Evolutionary conservation across 2,113 vertebrate genomes (phyloP), one percentile per base, ranked within the genome.

Genomic region (Cavia aperea): DNA sequence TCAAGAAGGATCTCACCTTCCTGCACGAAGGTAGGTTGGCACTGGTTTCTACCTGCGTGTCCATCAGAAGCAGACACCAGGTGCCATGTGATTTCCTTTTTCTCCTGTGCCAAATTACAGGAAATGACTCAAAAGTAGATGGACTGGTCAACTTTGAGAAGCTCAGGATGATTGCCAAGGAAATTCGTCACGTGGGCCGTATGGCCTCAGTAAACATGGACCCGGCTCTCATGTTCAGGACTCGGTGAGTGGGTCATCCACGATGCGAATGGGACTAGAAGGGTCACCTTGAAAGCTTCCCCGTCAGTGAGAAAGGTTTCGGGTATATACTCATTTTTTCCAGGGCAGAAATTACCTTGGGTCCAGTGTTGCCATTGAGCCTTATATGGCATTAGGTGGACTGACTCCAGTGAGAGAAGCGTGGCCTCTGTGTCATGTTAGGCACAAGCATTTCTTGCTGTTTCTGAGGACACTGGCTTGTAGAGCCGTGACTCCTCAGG

Each of bases 171-270:
- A 99, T 99, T 60, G 99, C 99, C 23, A 99, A 99, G 97, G 99
- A 99, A 97, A 99, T 99, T 33, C 98, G 99, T 66, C 99, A 99
- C 0, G 99, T 99, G 0, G 99, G 99, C 26, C 98, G 99, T 93
- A 99, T 99, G 99, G 99, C 99, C 0, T 99, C 99, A 0, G 98
- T 99, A 56, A 99, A 99, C 97, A 99, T 99, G 99, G 99, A 99
- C 96, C 99, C 99, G 2, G 99, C 99, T 46, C 98, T 99, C 68
- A 99, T 99, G 99, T 99, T 99, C 95, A 97, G 99, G 89, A 99
- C 99, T 9, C 98, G 99, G 99, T 99, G 95, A 81, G 97, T 85
- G 51, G 88, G 16, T 91, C 85, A 0, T 68, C 58, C 73, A 51
- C 31, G 81, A 88, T 83, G 26, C 0, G 0, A 16, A 56, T 39